Percentiles rank a stretch among this genome's conserved stretches.
These are phyloP conservation scores for Artibeus lituratus DNA, from an alignment of 2,797 vertebrate species.

Conservation along the genomic window DNA sequence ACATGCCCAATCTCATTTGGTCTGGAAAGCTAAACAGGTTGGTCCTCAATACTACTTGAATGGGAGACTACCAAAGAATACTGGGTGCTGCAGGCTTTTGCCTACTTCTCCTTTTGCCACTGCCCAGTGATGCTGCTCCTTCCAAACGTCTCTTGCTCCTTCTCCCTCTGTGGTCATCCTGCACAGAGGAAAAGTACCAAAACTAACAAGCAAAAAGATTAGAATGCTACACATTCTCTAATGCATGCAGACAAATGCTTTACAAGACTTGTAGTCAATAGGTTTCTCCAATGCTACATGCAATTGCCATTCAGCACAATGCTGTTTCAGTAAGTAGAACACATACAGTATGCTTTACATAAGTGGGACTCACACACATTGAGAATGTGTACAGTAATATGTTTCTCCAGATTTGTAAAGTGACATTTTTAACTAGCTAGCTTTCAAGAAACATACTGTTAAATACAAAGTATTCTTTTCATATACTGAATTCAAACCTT, in stretches of 20 bases:
- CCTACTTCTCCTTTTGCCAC: too few relatives aligned
- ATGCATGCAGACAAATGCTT: too few relatives aligned
- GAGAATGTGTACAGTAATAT: not conserved
- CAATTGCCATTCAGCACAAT: not conserved
- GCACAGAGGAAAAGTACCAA: too few relatives aligned
- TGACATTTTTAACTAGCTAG: not conserved
- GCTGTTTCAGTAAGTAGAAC: not conserved
- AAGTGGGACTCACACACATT: not conserved
- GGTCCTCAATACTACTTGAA: not conserved
- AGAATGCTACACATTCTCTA: too few relatives aligned
- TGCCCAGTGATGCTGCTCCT: too few relatives aligned
- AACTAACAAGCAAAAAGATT: too few relatives aligned
- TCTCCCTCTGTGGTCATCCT: too few relatives aligned
- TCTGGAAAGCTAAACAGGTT: not conserved
- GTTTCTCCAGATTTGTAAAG: not conserved
- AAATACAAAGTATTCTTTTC: not conserved
- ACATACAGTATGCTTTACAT: not conserved
- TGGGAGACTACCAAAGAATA: not conserved
- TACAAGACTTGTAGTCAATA: too few relatives aligned
- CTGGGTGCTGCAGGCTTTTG: not conserved
- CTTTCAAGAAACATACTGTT: not conserved
- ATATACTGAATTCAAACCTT: not conserved
- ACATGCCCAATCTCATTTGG: not conserved
- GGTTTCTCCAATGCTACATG: not conserved
- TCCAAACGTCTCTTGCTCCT: too few relatives aligned